A percentile compares a stretch with the other conserved stretches of the same genome.
Evolutionary conservation across 1,140 invertebrate species (phyloP).

Genomic region (Goniozus legneri): DNA sequence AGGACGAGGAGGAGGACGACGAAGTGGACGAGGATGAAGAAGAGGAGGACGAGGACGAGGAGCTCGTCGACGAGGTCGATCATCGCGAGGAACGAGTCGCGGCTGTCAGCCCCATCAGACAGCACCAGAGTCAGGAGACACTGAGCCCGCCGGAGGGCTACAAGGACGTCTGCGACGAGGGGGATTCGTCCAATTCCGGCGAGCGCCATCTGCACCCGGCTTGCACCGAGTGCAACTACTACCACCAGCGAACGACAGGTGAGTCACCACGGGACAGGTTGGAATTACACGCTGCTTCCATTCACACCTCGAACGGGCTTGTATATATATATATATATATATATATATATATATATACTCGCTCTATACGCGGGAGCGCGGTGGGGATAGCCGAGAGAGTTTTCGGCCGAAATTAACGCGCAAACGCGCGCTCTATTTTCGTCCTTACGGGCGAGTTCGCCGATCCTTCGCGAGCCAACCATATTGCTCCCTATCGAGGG

Average conservation of each 20-base stretch:
- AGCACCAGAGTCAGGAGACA: conserved; percentile 64
- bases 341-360: too few species aligned
- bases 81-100: not conserved
- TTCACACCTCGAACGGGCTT: too few species aligned
- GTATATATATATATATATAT: too few species aligned
- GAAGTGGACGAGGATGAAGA: conserved; percentile 55
- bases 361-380: too few species aligned
- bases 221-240: conserved; percentile 40
- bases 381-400: too few species aligned
- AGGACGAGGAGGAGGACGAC: conserved; percentile 28
- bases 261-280: too few species aligned
- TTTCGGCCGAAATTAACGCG: too few species aligned
- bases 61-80: conserved; percentile 47
- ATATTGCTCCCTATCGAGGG: too few species aligned
- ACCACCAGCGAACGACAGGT: conserved; percentile 38
- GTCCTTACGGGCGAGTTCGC: too few species aligned
- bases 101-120: conserved; percentile 3
- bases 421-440: too few species aligned
- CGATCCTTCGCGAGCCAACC: too few species aligned
- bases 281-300: too few species aligned
- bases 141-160: conserved; percentile 82
- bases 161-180: conserved; percentile 63
- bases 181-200: conserved; percentile 17
- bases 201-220: conserved; percentile 17
- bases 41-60: conserved; percentile 32